phyloP scores from a whole-genome alignment of 2,113 vertebrate genomes.

The Entomyzon cyanotis region DNA sequence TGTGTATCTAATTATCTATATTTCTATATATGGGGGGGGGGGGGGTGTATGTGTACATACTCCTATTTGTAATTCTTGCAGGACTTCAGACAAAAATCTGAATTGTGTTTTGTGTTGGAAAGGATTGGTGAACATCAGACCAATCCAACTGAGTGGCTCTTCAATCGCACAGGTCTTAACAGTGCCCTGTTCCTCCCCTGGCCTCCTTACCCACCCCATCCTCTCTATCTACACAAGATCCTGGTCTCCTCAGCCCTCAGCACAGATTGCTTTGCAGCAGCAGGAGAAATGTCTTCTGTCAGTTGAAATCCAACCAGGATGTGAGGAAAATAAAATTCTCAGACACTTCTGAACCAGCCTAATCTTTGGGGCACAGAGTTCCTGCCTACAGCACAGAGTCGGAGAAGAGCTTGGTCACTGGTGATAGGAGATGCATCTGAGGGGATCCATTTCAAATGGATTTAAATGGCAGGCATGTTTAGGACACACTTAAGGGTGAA shows the following conservation, averaged over 20 bases:
- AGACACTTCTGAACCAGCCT: background rate
- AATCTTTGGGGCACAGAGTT: background rate
- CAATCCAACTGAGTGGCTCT: background rate
- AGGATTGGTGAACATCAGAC: background rate
- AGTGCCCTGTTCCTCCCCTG: background rate
- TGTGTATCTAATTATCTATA: background rate
- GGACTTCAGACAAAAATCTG: background rate
- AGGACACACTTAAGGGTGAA: background rate
- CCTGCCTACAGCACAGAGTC: background rate
- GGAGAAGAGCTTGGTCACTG: background rate
- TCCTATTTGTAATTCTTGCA: background rate
- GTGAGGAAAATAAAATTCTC: background rate
- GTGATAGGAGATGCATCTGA: background rate
- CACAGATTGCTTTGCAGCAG: background rate
- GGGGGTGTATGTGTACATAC: background rate
- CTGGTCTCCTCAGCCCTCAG: background rate
- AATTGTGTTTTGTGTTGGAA: background rate
- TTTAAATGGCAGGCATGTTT: background rate
- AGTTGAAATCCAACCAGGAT: background rate
- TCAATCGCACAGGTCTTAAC: background rate
- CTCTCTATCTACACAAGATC: background rate
- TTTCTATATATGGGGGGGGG: background rate
- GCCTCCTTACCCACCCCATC: background rate
- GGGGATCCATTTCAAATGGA: background rate
- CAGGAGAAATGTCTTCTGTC: background rate